phyloP scores from a whole-genome alignment of 2,888 invertebrate species.

The Phortica magna region DNA sequence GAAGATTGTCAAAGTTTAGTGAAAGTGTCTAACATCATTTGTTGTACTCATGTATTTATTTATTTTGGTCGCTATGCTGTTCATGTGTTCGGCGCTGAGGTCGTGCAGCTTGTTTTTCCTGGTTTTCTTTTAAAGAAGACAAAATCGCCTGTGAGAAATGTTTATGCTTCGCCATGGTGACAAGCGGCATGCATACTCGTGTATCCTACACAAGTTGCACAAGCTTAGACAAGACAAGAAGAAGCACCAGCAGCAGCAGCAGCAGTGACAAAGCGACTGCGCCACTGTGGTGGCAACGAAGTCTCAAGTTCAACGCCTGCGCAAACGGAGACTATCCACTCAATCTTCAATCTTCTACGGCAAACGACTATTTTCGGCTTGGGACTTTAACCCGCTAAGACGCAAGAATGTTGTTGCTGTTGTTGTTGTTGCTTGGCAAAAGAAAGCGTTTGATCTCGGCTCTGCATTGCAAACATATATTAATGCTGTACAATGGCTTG shows the following conservation, averaged over 20 bases:
- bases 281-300: not conserved
- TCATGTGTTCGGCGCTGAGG: not conserved
- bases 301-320: not conserved
- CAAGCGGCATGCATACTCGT: conserved; percentile 3
- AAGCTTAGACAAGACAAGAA: not conserved
- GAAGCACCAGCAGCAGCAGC: not conserved
- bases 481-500: conserved; percentile 2
- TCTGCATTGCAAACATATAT: not conserved
- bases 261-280: not conserved
- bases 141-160: conserved; percentile 27
- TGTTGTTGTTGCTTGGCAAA: not conserved
- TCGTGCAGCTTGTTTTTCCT: conserved; percentile 12
- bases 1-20: conserved; percentile 30
- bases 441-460: conserved; percentile 5
- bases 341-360: not conserved
- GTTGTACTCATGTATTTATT: not conserved
- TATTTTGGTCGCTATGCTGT: not conserved
- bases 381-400: not conserved
- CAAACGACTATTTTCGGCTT: not conserved
- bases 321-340: not conserved
- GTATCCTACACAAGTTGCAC: conserved; percentile 22
- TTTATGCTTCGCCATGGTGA: conserved; percentile 8
- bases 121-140: not conserved
- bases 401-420: not conserved
- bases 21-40: conserved; percentile 7